phyloP scores from a whole-genome alignment of 2,113 vertebrate species.

The Sakesphorus luctuosus region DNA sequence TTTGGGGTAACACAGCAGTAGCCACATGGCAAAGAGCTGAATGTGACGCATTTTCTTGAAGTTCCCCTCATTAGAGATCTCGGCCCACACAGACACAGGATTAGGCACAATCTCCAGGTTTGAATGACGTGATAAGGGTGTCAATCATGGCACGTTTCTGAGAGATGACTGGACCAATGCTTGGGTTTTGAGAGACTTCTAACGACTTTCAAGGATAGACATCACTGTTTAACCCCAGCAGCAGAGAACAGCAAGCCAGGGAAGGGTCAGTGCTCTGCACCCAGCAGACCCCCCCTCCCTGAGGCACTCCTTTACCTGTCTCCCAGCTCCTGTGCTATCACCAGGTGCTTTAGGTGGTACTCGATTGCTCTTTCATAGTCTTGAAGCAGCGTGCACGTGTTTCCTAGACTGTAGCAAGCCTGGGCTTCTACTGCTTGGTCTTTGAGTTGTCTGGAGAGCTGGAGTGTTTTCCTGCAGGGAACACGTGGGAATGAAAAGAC shows the following conservation, averaged over 20 bases:
- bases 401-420: slow-evolving; percentile 97
- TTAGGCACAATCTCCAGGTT: neutral
- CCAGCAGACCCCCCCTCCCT: neutral
- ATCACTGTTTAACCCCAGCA: neutral
- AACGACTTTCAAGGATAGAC: neutral
- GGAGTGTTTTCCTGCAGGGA: slow-evolving; percentile 87
- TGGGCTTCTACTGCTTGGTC: slow-evolving; percentile 97
- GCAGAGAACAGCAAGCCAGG: neutral
- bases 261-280: neutral
- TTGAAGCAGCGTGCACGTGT: slow-evolving; percentile 92
- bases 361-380: slow-evolving; percentile 91
- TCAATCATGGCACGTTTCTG: accelerated
- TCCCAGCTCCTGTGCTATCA: slow-evolving; percentile 92
- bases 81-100: neutral
- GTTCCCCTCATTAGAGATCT: neutral
- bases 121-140: neutral
- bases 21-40: neutral
- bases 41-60: neutral
- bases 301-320: slow-evolving; percentile 81
- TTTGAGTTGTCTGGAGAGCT: slow-evolving; percentile 91
- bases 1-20: neutral
- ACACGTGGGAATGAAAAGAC: neutral
- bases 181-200: neutral
- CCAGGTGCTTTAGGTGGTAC: slow-evolving; percentile 93
- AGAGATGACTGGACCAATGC: neutral